Evolutionary conservation across 2,888 invertebrate species (phyloP).

Genomic region (Ametastegia equiseti): DNA sequence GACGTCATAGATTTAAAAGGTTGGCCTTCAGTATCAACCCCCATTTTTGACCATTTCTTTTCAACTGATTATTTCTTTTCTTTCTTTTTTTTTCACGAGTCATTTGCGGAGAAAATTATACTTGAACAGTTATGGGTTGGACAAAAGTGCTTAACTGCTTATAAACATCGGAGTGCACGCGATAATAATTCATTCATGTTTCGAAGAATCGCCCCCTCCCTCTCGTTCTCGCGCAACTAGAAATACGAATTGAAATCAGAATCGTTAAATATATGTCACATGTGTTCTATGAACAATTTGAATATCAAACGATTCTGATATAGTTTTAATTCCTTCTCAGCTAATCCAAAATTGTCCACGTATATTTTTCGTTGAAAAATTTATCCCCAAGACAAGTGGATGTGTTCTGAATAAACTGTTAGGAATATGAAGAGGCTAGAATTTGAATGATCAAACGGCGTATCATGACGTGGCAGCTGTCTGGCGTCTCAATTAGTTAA

Average conservation of each 20-base stretch:
- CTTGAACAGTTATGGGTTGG: not conserved
- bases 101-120: not conserved
- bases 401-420: slow-evolving; percentile 24
- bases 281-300: too few species aligned
- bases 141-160: too few species aligned
- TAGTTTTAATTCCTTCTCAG: too few species aligned
- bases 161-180: too few species aligned
- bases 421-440: slow-evolving; percentile 44
- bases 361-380: slow-evolving; percentile 1
- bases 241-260: too few species aligned
- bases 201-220: too few species aligned
- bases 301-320: too few species aligned
- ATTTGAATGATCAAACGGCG: slow-evolving; percentile 64
- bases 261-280: too few species aligned
- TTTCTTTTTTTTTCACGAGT: not conserved
- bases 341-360: too few species aligned
- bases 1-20: not conserved
- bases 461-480: slow-evolving; percentile 64
- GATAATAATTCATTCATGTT: too few species aligned
- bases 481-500: slow-evolving; percentile 68
- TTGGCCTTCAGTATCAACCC: not conserved
- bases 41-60: not conserved
- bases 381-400: not conserved
- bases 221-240: too few species aligned
- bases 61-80: not conserved